phyloP scores from a whole-genome alignment of 2,113 vertebrate species.

The Dipodomys stephensi region DNA sequence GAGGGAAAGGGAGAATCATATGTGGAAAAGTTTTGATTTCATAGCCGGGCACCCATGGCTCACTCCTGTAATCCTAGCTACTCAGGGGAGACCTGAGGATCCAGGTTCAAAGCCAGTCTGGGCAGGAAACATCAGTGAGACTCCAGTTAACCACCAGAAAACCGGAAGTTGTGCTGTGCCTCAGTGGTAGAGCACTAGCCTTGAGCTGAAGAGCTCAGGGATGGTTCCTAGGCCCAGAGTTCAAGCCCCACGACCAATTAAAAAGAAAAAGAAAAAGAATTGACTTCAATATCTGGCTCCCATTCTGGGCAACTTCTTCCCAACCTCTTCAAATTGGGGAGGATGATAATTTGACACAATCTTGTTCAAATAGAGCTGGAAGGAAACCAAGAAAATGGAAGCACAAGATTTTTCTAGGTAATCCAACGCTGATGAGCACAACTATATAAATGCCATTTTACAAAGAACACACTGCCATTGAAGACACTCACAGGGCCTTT shows the following conservation, averaged over 20 bases:
- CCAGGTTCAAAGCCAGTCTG: too few species aligned
- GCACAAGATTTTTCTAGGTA: neutral
- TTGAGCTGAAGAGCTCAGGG: too few species aligned
- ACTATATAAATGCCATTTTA: neutral
- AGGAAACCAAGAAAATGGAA: neutral
- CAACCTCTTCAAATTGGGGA: neutral
- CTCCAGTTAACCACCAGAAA: too few species aligned
- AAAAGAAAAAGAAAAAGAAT: neutral
- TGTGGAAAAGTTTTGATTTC: neutral
- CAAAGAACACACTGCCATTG: neutral
- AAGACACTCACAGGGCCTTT: neutral
- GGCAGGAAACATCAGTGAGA: too few species aligned
- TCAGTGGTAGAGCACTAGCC: too few species aligned
- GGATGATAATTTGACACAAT: neutral
- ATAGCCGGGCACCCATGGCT: too few species aligned
- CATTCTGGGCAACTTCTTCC: neutral
- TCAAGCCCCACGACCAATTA: too few species aligned
- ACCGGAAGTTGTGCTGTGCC: too few species aligned
- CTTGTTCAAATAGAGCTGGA: neutral
- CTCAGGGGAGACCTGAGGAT: too few species aligned
- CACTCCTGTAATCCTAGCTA: too few species aligned
- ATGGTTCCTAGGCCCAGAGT: too few species aligned
- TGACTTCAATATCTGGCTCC: conserved; percentile 21
- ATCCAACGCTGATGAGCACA: neutral
- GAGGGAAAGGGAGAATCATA: neutral